Evolutionary conservation across 2,888 invertebrate species (phyloP), one percentile per base, ranked within the genome.

Genomic region (Teleogryllus oceanicus): DNA sequence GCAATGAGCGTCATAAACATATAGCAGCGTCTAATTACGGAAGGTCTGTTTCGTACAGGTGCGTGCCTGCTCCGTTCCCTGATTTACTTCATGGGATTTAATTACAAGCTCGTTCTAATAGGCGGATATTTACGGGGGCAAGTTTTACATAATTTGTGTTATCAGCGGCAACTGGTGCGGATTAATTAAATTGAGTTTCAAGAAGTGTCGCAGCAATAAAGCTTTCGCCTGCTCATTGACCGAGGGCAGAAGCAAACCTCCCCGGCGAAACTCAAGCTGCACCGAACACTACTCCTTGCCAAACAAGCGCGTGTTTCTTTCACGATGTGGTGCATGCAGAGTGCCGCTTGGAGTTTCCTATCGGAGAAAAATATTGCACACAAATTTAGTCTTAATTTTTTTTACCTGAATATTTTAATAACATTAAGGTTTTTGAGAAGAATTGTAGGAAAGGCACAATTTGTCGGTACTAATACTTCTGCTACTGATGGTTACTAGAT

Each of bases 71-170:
- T 5, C 62, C 5, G n/a, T 62, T 62, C 62, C 0, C n/a, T 62
- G 62, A 62, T 62, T 62, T 62, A 62, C n/a, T 62, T 62, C 62
- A 18, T 62, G 62, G 16, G n/a, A 62, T 62, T 62, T 62, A 62
- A 62, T 62, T 62, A 62, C 62, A 62, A 62, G 62, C 62, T 62
- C n/a, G 62, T 16, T 62, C 62, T 62, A 13, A 62, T 62, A 62
- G 62, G 62, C n/a, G 62, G 13, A 62, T 62, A 62, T 62, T 62
- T 62, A 62, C 62, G 62, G n/a, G 37, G 37, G 37, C 37, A 37
- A 13, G 62, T 62, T 62, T 62, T 62, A 18, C 62, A 62, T 62
- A 18, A 62, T 62, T 62, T 62, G 62, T 62, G n/a, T 62, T 62
- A 62, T 62, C 62, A 62, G n/a, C 62, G n/a, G 62, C 62, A 62